Percentiles rank a stretch among this genome's conserved stretches.
These are phyloP conservation scores for Drosophila pseudoananassae DNA, from an alignment of 1,140 invertebrate species.

Conservation along the genomic window DNA sequence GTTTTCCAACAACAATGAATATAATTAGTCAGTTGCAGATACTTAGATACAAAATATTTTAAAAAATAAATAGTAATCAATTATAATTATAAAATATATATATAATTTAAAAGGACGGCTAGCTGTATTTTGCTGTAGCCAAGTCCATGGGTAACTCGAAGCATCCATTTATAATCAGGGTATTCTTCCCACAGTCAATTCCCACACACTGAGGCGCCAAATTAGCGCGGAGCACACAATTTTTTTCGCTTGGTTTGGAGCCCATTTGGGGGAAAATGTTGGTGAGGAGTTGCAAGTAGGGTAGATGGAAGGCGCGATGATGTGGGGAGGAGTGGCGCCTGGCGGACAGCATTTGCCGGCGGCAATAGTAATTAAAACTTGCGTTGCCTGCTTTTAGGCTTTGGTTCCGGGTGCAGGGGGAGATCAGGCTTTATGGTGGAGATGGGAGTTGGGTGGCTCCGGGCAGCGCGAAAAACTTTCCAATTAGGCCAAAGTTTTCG, in stretches of 20 bases:
- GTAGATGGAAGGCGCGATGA: background rate
- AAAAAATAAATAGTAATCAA: no score
- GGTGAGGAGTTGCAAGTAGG: background rate
- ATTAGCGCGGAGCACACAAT: slow-evolving; percentile 61
- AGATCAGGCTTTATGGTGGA: background rate
- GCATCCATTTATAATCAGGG: slow-evolving; percentile 14
- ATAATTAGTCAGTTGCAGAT: no score
- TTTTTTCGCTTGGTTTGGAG: slow-evolving; percentile 32
- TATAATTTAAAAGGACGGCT: no score
- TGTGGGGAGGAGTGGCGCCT: slow-evolving; percentile 18
- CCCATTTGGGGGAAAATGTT: slow-evolving; percentile 5
- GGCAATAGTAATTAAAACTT: slow-evolving; percentile 80
- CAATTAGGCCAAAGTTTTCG: slow-evolving; percentile 77
- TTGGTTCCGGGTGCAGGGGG: slow-evolving; percentile 1
- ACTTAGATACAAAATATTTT: no score
- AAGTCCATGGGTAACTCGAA: background rate
- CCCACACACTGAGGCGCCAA: slow-evolving; percentile 72
- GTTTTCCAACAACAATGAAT: no score
- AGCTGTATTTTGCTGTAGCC: no score
- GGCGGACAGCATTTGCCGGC: slow-evolving; percentile 62
- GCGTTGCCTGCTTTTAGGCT: slow-evolving; percentile 73
- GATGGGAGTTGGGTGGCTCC: background rate
- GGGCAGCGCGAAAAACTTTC: slow-evolving; percentile 66
- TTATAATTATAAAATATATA: no score
- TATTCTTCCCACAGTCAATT: slow-evolving; percentile 57